phyloP scores from a whole-genome alignment of 1,140 invertebrate species.

The Lucilia sericata region DNA sequence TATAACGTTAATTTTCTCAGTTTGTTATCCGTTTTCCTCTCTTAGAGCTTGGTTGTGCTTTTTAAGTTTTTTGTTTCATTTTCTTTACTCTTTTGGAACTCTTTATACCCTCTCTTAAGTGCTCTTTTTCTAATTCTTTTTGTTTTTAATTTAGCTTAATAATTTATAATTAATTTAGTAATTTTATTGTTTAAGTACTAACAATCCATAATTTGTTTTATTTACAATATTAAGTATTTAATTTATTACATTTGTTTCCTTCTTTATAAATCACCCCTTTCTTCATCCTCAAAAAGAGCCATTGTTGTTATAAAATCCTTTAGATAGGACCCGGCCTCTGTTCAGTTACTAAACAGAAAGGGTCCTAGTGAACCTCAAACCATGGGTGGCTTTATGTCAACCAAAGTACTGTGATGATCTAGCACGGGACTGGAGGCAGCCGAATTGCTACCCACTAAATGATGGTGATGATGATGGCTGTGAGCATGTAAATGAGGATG shows the following conservation, averaged over 20 bases:
- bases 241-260: too few relatives aligned
- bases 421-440: slow-evolving; percentile 61
- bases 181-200: background rate
- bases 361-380: slow-evolving; percentile 67
- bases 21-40: background rate
- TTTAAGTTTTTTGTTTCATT: background rate
- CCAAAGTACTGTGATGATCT: slow-evolving; percentile 59
- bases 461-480: slow-evolving; percentile 58
- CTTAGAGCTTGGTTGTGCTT: background rate
- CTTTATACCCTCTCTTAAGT: slow-evolving; percentile 23
- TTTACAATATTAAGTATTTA: too few relatives aligned
- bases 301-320: slow-evolving; percentile 21
- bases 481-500: slow-evolving; percentile 55
- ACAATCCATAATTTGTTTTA: too few relatives aligned
- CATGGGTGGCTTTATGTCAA: slow-evolving; percentile 67
- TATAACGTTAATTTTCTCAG: too few relatives aligned
- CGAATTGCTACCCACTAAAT: slow-evolving; percentile 56
- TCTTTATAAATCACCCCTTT: too few relatives aligned
- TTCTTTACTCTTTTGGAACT: background rate
- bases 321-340: slow-evolving; percentile 57
- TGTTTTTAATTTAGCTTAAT: background rate
- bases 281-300: background rate
- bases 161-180: background rate
- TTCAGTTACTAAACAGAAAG: slow-evolving; percentile 65
- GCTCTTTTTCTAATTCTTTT: background rate